These are phyloP conservation scores for Sebastes umbrosus DNA, from an alignment of 2,797 vertebrate genomes.

Conservation along the genomic window DNA sequence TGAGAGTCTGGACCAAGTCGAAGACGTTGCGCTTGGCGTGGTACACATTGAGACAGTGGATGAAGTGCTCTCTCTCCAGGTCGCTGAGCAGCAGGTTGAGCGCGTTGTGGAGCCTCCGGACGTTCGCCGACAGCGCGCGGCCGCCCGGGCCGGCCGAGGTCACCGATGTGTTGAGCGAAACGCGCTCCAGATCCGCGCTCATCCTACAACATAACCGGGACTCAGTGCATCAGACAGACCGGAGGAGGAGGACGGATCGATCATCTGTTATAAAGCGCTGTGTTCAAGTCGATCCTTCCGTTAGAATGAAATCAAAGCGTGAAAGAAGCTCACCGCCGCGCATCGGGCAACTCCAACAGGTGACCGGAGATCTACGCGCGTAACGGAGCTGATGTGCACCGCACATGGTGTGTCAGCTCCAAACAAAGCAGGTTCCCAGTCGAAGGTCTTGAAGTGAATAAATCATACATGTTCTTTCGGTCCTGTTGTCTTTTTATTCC, in stretches of 20 bases:
- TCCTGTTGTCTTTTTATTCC: background rate
- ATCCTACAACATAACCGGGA: constrained; percentile 72
- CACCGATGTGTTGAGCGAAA: constrained; percentile 74
- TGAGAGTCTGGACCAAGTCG: constrained; percentile 93
- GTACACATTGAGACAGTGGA: constrained; percentile 93
- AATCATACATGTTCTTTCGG: background rate
- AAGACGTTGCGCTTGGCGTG: constrained; percentile 94
- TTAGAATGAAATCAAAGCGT: background rate
- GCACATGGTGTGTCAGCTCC: background rate
- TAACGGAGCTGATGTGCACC: background rate
- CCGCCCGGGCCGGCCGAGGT: constrained; percentile 67
- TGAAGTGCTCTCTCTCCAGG: constrained; percentile 90
- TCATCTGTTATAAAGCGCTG: constrained; percentile 4
- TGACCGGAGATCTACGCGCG: constrained; percentile 23
- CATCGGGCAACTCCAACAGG: constrained; percentile 49
- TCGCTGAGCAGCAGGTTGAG: constrained; percentile 91
- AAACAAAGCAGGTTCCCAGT: background rate
- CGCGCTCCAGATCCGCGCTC: constrained; percentile 86
- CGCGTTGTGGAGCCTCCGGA: constrained; percentile 90
- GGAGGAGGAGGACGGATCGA: constrained; percentile 22
- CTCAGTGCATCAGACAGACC: constrained; percentile 22
- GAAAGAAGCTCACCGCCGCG: background rate
- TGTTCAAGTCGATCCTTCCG: background rate
- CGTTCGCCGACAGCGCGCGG: constrained; percentile 90
- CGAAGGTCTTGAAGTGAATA: background rate